Evolutionary conservation across 2,797 vertebrate genomes (phyloP), one percentile per base, ranked within the genome.

Genomic region (Takifugu ocellatus): DNA sequence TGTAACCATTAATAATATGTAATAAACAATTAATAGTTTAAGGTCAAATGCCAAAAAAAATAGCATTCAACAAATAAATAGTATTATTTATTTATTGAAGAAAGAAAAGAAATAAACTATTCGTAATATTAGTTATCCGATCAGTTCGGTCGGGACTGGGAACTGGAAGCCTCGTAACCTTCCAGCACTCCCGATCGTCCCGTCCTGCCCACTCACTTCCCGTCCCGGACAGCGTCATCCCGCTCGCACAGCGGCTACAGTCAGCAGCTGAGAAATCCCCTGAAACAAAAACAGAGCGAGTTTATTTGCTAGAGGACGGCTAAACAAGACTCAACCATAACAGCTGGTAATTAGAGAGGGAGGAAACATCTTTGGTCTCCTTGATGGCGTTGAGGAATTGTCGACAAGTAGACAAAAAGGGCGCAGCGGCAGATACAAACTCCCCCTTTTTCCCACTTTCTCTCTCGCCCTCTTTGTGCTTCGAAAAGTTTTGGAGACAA

Each of bases 361-460:
- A 78, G 78, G 77, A 86, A 83, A 85, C 78, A 87, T 76, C 78
- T 85, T 84, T 75, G 84, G 81, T 86, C 78, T 79, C 72, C 76
- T 78, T 84, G 78, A 87, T 87, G 85, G 66, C 68, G 63, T 33
- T 88, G 87, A 85, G 88, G 84, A 85, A 90, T 86, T 64, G 68
- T 83, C 75, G 21, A 77, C 62, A 62, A 56, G 67, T 69, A 79
- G 72, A 64, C 54, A 72, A 61, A 76, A 81, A 75, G 71, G 44
- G 62, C 63, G 70, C 80, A 71, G 67, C 74, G 51, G 59, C 74
- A 66, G 47, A 74, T 54, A 51, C 17, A 54, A 61, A 63, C 43
- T 24, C 33, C 39, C 26, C 36, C 51, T n/a, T 2, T 55, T 15
- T 31, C 26, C 16, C 21, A 49, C 9, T 31, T 7, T 44, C 39